phyloP scores from a whole-genome alignment of 92 coral and sea anemone species.

The Heteractis magnifica region DNA sequence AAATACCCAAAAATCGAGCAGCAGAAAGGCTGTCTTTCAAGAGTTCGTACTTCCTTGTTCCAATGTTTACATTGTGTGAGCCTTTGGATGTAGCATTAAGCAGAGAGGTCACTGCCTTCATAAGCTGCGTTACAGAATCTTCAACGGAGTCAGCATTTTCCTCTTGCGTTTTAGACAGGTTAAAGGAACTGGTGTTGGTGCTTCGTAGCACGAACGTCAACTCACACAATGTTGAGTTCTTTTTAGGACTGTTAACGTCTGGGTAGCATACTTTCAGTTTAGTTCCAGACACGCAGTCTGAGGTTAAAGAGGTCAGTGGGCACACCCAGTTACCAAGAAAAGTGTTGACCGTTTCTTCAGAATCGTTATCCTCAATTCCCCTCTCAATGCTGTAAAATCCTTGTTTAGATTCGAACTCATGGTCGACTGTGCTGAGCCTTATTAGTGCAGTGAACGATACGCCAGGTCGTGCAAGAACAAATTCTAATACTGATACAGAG shows the following conservation, averaged over 20 bases:
- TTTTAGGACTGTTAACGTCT: not conserved
- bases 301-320: conserved; percentile 39
- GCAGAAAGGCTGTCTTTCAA: conserved; percentile 46
- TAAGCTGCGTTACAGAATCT: conserved; percentile 47
- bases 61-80: conserved; percentile 17
- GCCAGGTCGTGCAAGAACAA: conserved; percentile 51
- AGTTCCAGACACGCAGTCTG: conserved; percentile 36
- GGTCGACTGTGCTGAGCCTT: conserved; percentile 6
- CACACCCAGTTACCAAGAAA: conserved; percentile 21
- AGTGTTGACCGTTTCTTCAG: conserved; percentile 6
- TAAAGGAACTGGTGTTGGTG: conserved; percentile 38
- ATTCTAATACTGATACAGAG: conserved; percentile 50
- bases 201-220: conserved; percentile 45
- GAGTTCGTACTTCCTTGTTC: conserved; percentile 21
- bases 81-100: conserved; percentile 45
- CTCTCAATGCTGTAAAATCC: conserved; percentile 4
- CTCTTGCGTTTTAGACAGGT: conserved; percentile 29
- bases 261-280: conserved; percentile 19
- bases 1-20: conserved; percentile 34
- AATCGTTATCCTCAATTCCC: not conserved
- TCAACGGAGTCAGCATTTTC: conserved; percentile 52
- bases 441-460: conserved; percentile 16
- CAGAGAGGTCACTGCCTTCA: conserved; percentile 39
- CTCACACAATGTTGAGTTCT: conserved; percentile 35
- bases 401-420: not conserved